Evolutionary conservation across 2,797 vertebrate genomes (phyloP).

Genomic region (Spinus olivaceus): DNA sequence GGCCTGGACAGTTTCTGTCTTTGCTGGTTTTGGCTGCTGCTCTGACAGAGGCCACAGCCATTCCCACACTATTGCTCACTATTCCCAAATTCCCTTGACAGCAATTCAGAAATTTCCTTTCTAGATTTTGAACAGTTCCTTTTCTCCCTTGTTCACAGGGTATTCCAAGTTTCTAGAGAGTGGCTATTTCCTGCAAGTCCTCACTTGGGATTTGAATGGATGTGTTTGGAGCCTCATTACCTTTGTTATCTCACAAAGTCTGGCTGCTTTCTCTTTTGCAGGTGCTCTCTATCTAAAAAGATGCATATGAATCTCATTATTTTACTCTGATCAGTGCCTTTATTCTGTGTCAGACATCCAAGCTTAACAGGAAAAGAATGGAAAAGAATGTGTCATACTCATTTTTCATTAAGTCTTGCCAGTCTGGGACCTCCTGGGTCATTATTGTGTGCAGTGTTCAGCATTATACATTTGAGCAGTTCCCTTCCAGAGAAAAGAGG

Average conservation of each 20-base stretch:
- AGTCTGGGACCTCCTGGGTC: background rate
- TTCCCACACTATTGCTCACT: background rate
- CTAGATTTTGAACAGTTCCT: background rate
- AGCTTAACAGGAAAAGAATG: background rate
- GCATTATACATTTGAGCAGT: background rate
- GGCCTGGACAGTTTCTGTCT: background rate
- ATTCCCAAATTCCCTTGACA: background rate
- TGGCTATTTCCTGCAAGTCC: background rate
- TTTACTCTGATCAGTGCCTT: background rate
- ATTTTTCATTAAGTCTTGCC: background rate
- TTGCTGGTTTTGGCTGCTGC: background rate
- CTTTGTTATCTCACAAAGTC: background rate
- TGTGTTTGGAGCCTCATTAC: background rate
- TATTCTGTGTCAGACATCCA: background rate
- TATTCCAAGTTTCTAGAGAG: background rate
- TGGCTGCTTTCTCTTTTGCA: background rate
- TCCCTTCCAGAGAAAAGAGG: background rate
- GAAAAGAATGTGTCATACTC: background rate
- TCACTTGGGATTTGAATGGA: background rate
- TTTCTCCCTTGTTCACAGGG: background rate
- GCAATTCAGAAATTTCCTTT: background rate
- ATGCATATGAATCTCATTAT: background rate
- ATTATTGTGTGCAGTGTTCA: background rate
- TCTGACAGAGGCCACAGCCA: background rate
- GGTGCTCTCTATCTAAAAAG: background rate